Evolutionary conservation across 1,140 invertebrate genomes (phyloP), one percentile per base, ranked within the genome.

Genomic region (Diorhabda sublineata): DNA sequence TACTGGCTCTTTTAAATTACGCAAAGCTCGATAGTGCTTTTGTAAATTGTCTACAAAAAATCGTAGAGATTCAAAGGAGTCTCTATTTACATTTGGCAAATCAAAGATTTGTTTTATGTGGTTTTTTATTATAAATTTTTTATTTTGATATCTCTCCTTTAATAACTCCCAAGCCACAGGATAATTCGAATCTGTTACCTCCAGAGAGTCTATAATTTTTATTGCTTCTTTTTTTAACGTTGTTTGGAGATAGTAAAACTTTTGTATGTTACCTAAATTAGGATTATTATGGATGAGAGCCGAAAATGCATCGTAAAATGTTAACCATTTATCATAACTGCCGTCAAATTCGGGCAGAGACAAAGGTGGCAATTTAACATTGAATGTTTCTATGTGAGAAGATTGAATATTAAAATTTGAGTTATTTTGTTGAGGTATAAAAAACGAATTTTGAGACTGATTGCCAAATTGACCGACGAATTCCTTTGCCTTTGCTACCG

Each of bases 81-180:
- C 73, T 71, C 68, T 75, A 42, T 7, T 42, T 26, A 79, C 61
- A 42, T 44, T 43, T 5, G 66, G 64, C 45, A 69, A 69, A 2
- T 73, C 67, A n/a, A 76, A 68, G 3, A 78, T 57, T 26, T 67
- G 61, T 42, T 69, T 63, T 3, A 77, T 56, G 47, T 75, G 71
- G 3, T 68, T 69, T 5, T 74, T 52, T 3, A 74, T 69, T 3
- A 77, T 71, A 9, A 76, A 56, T 57, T 75, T 64, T 43, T 73
- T 70, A 47, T 78, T 77, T 62, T 79, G 64, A 60, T 75, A 80
- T 45, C 76, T 61, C 56, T 75, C 66, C 2, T 69, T 69, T 11
- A 79, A 61, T 2, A 73, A 41, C 6, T 73, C 62, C 64, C 74
- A 75, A 3, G 79, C 77, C 26, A 68, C 61, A 0, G 58, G 8